These are phyloP conservation scores for Pyrrhia umbra DNA, from an alignment of 2,888 invertebrate genomes.

Conservation along the genomic window DNA sequence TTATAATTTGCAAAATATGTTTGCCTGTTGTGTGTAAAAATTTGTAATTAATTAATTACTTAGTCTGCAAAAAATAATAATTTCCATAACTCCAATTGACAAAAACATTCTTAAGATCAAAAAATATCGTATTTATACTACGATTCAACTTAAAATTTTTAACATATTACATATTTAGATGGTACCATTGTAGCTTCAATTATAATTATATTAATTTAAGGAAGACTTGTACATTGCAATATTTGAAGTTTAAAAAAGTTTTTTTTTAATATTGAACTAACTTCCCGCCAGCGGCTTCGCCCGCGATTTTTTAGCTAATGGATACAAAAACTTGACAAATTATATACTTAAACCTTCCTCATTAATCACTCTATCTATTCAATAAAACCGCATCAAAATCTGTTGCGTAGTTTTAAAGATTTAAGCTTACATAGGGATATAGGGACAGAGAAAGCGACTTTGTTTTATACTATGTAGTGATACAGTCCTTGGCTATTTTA, in stretches of 20 bases:
- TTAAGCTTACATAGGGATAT: no score
- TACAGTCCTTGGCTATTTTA: no score
- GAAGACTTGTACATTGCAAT: slow-evolving; percentile 47
- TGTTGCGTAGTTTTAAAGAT: no score
- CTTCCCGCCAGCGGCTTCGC: not conserved
- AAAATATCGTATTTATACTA: slow-evolving; percentile 61
- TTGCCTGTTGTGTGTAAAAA: not conserved
- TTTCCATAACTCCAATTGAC: slow-evolving; percentile 48
- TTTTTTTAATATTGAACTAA: not conserved
- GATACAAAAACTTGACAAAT: no score
- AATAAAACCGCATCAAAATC: no score
- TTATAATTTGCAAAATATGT: no score
- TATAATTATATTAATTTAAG: slow-evolving; percentile 18
- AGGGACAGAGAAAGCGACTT: no score
- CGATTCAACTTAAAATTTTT: slow-evolving; percentile 41
- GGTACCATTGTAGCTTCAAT: slow-evolving; percentile 18
- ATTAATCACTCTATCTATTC: no score
- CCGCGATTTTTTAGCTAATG: no score
- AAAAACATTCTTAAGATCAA: slow-evolving; percentile 46
- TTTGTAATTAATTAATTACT: no score
- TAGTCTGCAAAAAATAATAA: not conserved
- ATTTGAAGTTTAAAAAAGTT: slow-evolving; percentile 26
- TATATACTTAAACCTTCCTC: no score
- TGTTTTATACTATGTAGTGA: no score
- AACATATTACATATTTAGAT: slow-evolving; percentile 18